Evolutionary conservation across 2,888 invertebrate genomes (phyloP).

Genomic region (Eledona agricola): DNA sequence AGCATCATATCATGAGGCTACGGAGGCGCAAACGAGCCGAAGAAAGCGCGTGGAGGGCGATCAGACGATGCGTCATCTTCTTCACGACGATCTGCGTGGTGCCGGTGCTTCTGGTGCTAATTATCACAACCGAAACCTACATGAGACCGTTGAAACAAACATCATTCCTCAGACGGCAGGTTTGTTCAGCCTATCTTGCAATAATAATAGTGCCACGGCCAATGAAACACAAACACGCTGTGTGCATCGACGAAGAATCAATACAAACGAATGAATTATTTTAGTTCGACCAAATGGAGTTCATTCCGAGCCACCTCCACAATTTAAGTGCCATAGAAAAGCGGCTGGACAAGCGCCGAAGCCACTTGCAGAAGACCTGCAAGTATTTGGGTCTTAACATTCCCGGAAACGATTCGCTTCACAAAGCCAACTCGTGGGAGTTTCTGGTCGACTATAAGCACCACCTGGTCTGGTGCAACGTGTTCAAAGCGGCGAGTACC

Average conservation of each 20-base stretch:
- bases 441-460: conserved; percentile 83
- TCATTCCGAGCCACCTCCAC: conserved; percentile 50
- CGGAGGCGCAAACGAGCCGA: conserved; percentile 60
- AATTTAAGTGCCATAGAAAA: conserved; percentile 69
- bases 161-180: conserved; percentile 59
- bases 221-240: no score
- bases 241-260: no score
- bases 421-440: conserved; percentile 85
- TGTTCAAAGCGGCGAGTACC: conserved; percentile 86
- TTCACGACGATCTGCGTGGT: conserved; percentile 70
- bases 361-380: conserved; percentile 69
- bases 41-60: conserved; percentile 57
- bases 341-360: conserved; percentile 68
- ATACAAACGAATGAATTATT: no score
- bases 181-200: conserved; percentile 52
- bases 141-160: conserved; percentile 64
- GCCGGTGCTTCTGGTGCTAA: conserved; percentile 68
- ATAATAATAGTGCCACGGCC: not conserved
- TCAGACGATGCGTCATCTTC: conserved; percentile 69
- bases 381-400: conserved; percentile 68
- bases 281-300: conserved; percentile 37
- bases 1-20: conserved; percentile 59
- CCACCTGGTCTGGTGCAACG: conserved; percentile 85
- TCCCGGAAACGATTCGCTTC: conserved; percentile 67
- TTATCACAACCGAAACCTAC: conserved; percentile 71